These are phyloP conservation scores for Meteorus cinctellus DNA, from an alignment of 2,888 invertebrate species.

Conservation along the genomic window DNA sequence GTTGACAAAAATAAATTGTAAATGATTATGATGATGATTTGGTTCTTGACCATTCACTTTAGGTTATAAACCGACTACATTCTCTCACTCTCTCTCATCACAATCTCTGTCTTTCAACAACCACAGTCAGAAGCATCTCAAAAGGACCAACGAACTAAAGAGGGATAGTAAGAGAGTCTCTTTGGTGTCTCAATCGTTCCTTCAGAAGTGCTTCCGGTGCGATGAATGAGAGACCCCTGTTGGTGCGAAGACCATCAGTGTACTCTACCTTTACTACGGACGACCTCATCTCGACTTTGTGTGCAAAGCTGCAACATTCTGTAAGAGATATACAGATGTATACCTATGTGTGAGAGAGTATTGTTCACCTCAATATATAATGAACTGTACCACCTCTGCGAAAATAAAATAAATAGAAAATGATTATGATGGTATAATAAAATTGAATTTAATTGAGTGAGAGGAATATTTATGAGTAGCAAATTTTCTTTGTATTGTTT, in stretches of 20 bases:
- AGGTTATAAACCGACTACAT: not conserved
- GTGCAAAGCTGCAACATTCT: not conserved
- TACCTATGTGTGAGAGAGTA: not conserved
- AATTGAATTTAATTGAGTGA: not conserved
- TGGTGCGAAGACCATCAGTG: slow-evolving; percentile 36
- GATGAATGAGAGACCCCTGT: slow-evolving; percentile 62
- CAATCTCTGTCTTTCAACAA: not conserved
- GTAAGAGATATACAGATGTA: not conserved
- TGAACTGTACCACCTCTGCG: not conserved
- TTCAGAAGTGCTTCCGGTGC: slow-evolving; percentile 65
- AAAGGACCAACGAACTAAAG: not conserved
- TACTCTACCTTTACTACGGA: not conserved
- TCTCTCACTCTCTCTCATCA: not conserved
- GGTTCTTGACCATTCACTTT: not conserved
- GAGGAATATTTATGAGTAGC: not conserved
- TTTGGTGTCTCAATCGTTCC: slow-evolving; percentile 63
- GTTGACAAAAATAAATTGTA: not conserved
- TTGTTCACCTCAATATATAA: not conserved
- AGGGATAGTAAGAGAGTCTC: slow-evolving; percentile 1
- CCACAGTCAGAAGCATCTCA: not conserved
- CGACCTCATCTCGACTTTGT: not conserved
- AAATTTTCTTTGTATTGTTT: not conserved
- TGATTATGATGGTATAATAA: not conserved
- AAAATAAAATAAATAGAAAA: no score
- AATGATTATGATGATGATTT: not conserved